Conservation (phyloP, 2,888 invertebrate genomes). For the Phyto melanocephala region DNA sequence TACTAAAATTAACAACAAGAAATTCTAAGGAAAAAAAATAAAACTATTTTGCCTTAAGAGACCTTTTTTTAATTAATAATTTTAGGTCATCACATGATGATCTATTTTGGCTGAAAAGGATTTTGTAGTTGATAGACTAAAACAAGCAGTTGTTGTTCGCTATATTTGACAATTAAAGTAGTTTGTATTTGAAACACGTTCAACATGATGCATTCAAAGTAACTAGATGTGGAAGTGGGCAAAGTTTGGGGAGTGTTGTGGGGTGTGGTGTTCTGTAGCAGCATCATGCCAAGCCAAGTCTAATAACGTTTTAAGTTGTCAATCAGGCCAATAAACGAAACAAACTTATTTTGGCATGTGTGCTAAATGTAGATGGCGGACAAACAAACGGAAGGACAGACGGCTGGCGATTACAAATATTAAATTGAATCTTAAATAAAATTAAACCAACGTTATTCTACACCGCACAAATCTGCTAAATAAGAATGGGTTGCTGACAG, state of each 20-base stretch:
- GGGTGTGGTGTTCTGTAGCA: neutral
- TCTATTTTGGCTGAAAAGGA: conserved; percentile 24
- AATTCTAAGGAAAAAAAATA: neutral
- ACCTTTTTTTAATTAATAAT: too few species aligned
- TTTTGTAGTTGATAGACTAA: conserved; percentile 5
- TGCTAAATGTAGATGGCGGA: conserved; percentile 24
- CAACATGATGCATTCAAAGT: neutral
- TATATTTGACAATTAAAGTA: conserved; percentile 17
- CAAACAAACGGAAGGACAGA: too few species aligned
- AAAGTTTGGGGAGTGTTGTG: neutral
- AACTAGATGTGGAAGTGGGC: conserved; percentile 16
- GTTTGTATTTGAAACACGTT: conserved; percentile 10
- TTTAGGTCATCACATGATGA: conserved; percentile 8
- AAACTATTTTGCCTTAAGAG: conserved; percentile 18
- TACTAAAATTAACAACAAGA: neutral
- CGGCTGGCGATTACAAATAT: conserved; percentile 10
- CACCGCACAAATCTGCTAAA: neutral
- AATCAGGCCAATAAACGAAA: conserved; percentile 28
- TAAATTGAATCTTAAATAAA: conserved; percentile 21
- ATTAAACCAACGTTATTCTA: neutral
- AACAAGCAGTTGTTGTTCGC: neutral
- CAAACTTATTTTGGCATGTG: conserved; percentile 41
- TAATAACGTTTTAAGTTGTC: conserved; percentile 29
- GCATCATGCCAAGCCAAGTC: neutral
- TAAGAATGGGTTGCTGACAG: conserved; percentile 19